Base-by-base conservation (phyloP, 30 jellyfish, hydroid and myxozoan genomes). In the Turritopsis dohrnii region DNA sequence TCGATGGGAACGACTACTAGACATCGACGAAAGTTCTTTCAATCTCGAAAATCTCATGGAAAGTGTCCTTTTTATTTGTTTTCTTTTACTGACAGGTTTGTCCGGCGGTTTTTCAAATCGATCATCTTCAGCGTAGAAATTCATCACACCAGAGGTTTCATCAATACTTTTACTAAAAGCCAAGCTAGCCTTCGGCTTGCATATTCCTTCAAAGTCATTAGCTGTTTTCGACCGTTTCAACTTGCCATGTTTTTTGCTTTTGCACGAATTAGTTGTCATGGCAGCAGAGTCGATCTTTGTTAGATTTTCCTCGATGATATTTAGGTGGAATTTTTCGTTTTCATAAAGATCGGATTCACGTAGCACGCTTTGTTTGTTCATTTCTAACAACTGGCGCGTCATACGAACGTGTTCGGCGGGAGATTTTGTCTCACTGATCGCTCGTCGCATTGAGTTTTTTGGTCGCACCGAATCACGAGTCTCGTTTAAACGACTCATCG, bases 321-420 rank as follows among this genome's bases (percentile, higher is more conserved):
- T 69, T 21, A 69, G 19, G 0, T 69, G 77, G 22, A 69, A 69
- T 69, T 69, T 27, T 69, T 69, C 77, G 8, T 69, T 27, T 69
- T 69, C 77, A 21, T 69, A 69, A 0, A n/a, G 77, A 17, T n/a
- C 77, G 30, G 77, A n/a, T n/a, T 69, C 77, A 27, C 30, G 28
- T 1, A 69, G 19, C 17, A 69, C 77, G 19, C 77, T 69, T 69
- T 27, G 77, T 69, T 27, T 69, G 77, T 69, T 69, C 8, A 27
- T 27, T 69, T 69, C 77, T 0, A 69, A 27, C 0, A 69, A 21
- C 19, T 69, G 77, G 16, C 30, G 28, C 8, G 77, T 69, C 77
- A 69, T 69, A 17, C 77, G 77, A 69, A 69, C 77, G 19, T 69
- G 77, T 19, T 69, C 77, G 9, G 22, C 28, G 9, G 77, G 77